Base-by-base conservation (phyloP, 2,888 invertebrate species). In the Holacanthella duospinosa region DNA sequence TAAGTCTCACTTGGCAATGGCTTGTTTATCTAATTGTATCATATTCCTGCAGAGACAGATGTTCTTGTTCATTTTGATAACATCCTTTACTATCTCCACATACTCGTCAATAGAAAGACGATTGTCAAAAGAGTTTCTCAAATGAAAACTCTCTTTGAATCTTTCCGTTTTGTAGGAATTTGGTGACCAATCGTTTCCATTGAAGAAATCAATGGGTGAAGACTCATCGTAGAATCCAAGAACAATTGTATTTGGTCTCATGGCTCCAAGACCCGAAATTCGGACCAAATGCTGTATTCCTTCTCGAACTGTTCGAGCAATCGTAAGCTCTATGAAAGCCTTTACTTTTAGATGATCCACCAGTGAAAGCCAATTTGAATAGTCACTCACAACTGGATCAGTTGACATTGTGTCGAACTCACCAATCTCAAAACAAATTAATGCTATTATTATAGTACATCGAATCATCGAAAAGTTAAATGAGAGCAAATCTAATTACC, bases 221-320 rank as follows among this genome's bases (percentile, higher is more conserved):
- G 85, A 82, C 27, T 84, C 82, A 75, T 97, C 96, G 69, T 92
- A 85, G 80, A 95, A 99, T 24, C 97, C 97, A 55, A 99, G 80
- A 43, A 97, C 57, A 27, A 65, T 63, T 0, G 97, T 97, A 76
- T 99, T 99, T 0, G 97, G 96, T 77, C 97, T 97, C 97, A 99
- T 97, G 19, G 97, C 99, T 1, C 99, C 99, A 76, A 99, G 85
- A 2, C 99, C 99, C 0, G 93, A 87, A 65, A 96, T 79, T 29
- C 95, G 82, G 58, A 92, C 85, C 68, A 99, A 81, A 78, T 99
- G 96, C 65, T 91, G 90, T 54, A 96, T 83, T 1, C 99, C 99
- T 72, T 89, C 87, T 0, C 95, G 82, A 0, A 99, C 87, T 0
- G 86, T 85, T 63, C 83, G 81, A 0, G 94, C 88, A 12, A 95